Base-by-base conservation (phyloP, 2,113 vertebrate genomes). In the Triplophysa tibetana region DNA sequence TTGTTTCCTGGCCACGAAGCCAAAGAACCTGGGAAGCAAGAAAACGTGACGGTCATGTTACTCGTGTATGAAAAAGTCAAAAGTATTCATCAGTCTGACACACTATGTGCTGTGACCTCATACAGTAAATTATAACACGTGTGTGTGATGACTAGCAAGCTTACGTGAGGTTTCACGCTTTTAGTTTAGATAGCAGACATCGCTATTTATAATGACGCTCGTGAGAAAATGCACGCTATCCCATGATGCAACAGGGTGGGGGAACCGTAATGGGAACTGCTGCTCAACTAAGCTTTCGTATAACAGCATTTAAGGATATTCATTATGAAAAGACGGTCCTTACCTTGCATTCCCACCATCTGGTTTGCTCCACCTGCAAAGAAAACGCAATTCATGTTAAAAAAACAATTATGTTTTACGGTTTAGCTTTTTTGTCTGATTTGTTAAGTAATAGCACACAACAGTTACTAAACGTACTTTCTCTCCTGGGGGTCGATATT, bases 1-100 rank as follows among this genome's bases (percentile, higher is more conserved):
- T 89, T 98, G 98, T 86, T 99, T 99, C 78, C 97, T 93, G 8
- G 98, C 98, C 88, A 99, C 97, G 0, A 99, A 99, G 60, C 98
- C 98, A 0, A 99, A 99, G 88, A 99, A 93, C 89, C 98, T 99
- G 87, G 17, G 68, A 4, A 69, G 8, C 80, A 11, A 23, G 63
- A 82, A 43, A 17, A 70, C 2, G 24, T 67, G 2, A 10, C 26
- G 50, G 6, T 70, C 10, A 1, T 10, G 16, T 26, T 14, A 24
- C 56, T 48, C 14, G 50, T 6, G 13, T 52, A 1, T 4, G 45
- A 45, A 41, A 17, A 67, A 45, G 2, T 16, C n/a, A 68, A 8
- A 54, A 38, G 26, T 23, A 41, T 72, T 19, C 7, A 56, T 56
- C 70, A 52, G 50, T 52, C 50, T 16, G 50, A 16, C 54, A 21